phyloP scores from a whole-genome alignment of 1,140 invertebrate species.

The Popillia japonica region DNA sequence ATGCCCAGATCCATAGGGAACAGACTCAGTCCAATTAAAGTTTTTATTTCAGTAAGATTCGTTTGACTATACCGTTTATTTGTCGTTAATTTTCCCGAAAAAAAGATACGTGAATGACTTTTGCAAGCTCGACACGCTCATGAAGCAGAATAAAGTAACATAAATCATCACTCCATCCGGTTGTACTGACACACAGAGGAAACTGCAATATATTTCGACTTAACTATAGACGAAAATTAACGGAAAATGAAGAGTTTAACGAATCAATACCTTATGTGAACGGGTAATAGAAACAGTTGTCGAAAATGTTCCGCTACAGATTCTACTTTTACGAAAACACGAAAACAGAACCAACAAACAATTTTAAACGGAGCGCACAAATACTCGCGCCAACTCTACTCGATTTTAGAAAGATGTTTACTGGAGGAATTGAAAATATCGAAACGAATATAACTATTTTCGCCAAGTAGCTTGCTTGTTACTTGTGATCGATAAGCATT shows the following conservation, averaged over 20 bases:
- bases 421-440: not conserved
- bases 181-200: not conserved
- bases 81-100: too few species aligned
- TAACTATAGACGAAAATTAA: constrained; percentile 15
- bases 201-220: constrained; percentile 10
- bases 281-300: not conserved
- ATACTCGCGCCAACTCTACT: not conserved
- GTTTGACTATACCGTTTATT: too few species aligned
- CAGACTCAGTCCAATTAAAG: too few species aligned
- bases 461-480: not conserved
- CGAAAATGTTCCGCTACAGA: not conserved
- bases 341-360: not conserved
- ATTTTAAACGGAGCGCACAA: not conserved
- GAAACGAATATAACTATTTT: not conserved
- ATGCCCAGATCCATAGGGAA: too few species aligned
- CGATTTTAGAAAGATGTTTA: not conserved
- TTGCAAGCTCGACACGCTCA: not conserved
- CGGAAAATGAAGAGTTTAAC: constrained; percentile 11
- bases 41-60: too few species aligned
- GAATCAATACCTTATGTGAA: constrained; percentile 12
- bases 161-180: not conserved
- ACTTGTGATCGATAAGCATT: not conserved
- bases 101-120: too few species aligned
- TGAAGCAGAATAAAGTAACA: constrained; percentile 7
- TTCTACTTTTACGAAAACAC: not conserved